Percentiles rank a stretch among this genome's conserved stretches.
Conservation (phyloP, 53 echinoderm and acorn worm genomes). For the Antedon mediterranea region DNA sequence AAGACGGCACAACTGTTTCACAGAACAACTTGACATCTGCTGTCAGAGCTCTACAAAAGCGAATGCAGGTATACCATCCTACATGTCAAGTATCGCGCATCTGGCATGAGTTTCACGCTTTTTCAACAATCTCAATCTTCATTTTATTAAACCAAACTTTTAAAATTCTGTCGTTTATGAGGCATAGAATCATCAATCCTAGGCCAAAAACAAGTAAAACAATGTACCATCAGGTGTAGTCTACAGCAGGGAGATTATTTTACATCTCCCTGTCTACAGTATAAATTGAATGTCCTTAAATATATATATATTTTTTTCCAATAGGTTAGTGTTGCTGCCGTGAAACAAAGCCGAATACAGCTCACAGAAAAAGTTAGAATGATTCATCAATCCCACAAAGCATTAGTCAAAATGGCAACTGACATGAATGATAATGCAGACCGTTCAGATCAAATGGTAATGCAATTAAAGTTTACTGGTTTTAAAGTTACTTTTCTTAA, state of each 20-base stretch:
- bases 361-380: conserved; percentile 13
- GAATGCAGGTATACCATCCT: conserved; percentile 34
- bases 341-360: conserved; percentile 4
- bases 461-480: neutral
- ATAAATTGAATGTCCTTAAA: too few relatives aligned
- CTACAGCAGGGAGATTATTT: too few relatives aligned
- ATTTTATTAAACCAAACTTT: too few relatives aligned
- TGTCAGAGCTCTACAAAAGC: conserved; percentile 21
- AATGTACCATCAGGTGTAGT: too few relatives aligned
- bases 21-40: conserved; percentile 19
- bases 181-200: too few relatives aligned
- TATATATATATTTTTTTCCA: too few relatives aligned
- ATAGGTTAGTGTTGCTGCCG: conserved; percentile 22
- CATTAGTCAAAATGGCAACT: conserved; percentile 25
- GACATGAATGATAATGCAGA: neutral
- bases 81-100: neutral
- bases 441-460: neutral
- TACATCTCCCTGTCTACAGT: too few relatives aligned
- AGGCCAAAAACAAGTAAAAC: too few relatives aligned
- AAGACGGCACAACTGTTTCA: neutral
- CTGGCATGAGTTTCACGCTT: too few relatives aligned
- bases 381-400: conserved; percentile 23
- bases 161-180: neutral
- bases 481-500: neutral
- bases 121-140: too few relatives aligned